phyloP scores from a whole-genome alignment of 2,797 vertebrate species.

The Fringilla coelebs region DNA sequence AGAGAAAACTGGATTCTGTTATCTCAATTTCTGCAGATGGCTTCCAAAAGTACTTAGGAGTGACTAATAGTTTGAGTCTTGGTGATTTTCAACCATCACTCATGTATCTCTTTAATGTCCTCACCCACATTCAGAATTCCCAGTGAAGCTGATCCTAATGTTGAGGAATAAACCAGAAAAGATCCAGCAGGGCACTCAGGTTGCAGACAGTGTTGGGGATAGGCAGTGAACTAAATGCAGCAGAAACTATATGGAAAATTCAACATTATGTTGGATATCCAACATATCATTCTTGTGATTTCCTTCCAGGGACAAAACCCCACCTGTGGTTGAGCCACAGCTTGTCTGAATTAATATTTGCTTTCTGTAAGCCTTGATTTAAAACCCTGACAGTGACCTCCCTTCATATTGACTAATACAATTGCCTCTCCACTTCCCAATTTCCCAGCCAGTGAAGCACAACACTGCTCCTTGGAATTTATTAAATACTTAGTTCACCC shows the following conservation, averaged over 20 bases:
- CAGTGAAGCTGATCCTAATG: background rate
- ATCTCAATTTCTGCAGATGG: conserved; percentile 2
- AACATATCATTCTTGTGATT: background rate
- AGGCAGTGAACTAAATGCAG: background rate
- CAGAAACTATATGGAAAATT: background rate
- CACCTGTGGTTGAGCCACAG: rapidly evolving
- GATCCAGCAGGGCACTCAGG: background rate
- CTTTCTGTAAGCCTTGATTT: background rate
- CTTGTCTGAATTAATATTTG: background rate
- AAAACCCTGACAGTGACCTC: background rate
- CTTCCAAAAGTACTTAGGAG: conserved; percentile 14
- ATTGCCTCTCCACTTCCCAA: background rate
- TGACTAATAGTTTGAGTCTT: background rate
- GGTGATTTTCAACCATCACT: background rate
- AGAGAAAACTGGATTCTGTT: conserved; percentile 15
- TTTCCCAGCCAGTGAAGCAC: conserved; percentile 6
- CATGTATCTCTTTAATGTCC: background rate
- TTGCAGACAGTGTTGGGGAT: background rate
- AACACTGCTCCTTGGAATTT: background rate
- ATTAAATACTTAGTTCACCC: background rate
- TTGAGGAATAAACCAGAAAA: background rate
- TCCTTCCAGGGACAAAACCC: background rate
- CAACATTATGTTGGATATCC: background rate
- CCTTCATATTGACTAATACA: background rate
- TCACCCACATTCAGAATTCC: background rate